Evolutionary conservation across 2,888 invertebrate species (phyloP), one percentile per base, ranked within the genome.

Genomic region (Tiliacea citrago): DNA sequence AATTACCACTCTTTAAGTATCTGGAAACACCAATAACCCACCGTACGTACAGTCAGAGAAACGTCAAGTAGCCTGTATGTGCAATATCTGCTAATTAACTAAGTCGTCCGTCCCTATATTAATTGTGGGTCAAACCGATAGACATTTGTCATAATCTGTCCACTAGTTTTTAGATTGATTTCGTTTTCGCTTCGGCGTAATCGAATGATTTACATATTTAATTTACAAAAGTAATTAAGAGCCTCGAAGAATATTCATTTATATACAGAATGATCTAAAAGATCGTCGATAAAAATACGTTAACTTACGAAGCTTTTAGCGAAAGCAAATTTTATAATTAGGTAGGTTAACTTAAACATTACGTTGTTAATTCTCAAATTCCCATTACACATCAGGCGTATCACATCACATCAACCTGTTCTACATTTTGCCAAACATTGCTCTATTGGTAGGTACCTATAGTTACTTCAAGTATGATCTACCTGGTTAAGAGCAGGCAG

Each of bases 161-260:
- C 61, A 55, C 61, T 49, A 49, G n/a, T 13, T 57, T 49, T 57
- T 57, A 49, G 62, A 78, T 57, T 76, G 72, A 63, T 57, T 68
- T 68, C 68, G 39, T 78, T 65, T 78, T 82, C 58, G 60, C 29
- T 63, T 70, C 57, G 55, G 49, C 63, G 29, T 74, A 35, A 70
- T 70, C 24, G 49, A 68, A 39, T 78, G 68, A 74, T 81, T 81
- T 82, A 60, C 81, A 81, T 81, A 82, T 68, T 58, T 72, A 82
- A 82, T 74, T 67, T 61, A 45, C 65, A 79, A 51, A 70, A 70
- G 21, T 70, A 51, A 78, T 70, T 57, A 65, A 18, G 39, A 58
- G 29, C 8, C 21, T 73, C 62, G n/a, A 57, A 57, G 51, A 78
- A 63, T 57, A 47, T 24, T 45, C 16, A 57, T 76, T 57, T 55